phyloP scores from a whole-genome alignment of 2,797 vertebrate genomes.

The Eulemur mongoz region DNA sequence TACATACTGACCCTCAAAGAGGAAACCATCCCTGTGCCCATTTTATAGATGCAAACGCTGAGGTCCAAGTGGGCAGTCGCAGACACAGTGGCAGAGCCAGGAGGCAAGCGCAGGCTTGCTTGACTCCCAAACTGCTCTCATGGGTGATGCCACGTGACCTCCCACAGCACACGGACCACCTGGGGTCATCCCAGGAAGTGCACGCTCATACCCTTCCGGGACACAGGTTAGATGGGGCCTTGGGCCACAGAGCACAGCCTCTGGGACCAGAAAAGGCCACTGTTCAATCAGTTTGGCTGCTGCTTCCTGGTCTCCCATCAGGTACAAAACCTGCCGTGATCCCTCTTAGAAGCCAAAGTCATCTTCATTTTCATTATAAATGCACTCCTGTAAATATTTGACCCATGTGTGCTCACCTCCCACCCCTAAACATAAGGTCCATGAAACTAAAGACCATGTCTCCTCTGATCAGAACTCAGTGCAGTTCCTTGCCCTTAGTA shows the following conservation, averaged over 20 bases:
- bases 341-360: neutral
- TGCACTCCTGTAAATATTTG: rapidly evolving
- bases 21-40: rapidly evolving
- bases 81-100: neutral
- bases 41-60: neutral
- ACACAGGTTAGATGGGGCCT: neutral
- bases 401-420: neutral
- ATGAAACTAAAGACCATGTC: neutral
- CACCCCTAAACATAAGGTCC: neutral
- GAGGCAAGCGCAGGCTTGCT: neutral
- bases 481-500: neutral
- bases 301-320: neutral
- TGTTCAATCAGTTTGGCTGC: rapidly evolving
- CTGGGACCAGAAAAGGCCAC: neutral
- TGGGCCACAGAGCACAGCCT: neutral
- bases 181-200: neutral
- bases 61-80: neutral
- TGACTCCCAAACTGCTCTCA: neutral
- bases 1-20: neutral
- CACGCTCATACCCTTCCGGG: no score
- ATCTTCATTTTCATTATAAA: no score
- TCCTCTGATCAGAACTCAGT: neutral
- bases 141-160: rapidly evolving
- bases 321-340: neutral
- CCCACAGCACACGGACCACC: neutral